Conservation (phyloP, 2,888 invertebrate genomes). For the Philopedon plagiatum region DNA sequence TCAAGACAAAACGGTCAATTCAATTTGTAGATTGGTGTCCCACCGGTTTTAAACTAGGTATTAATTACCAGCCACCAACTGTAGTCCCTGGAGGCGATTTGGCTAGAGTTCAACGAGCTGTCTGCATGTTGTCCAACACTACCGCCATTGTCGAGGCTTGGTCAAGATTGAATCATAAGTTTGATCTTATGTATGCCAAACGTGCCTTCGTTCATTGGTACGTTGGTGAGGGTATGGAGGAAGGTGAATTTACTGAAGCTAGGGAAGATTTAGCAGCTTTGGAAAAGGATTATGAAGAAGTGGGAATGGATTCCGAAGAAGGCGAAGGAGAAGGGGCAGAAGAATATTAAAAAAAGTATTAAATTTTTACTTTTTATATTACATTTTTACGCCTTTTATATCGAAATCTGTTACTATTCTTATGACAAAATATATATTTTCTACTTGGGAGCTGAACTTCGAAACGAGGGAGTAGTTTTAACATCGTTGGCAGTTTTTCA, state of each 20-base stretch:
- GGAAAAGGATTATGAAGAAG: slow-evolving; percentile 91
- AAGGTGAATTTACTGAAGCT: slow-evolving; percentile 89
- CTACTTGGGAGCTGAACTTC: too few species aligned
- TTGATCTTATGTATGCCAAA: slow-evolving; percentile 97
- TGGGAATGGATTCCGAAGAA: slow-evolving; percentile 88
- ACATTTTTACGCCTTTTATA: neutral
- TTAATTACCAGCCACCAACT: slow-evolving; percentile 95
- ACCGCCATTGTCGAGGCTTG: slow-evolving; percentile 97
- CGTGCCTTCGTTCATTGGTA: slow-evolving; percentile 98
- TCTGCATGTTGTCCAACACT: slow-evolving; percentile 99
- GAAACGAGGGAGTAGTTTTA: too few species aligned
- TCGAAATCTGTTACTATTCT: too few species aligned
- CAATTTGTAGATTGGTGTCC: slow-evolving; percentile 96
- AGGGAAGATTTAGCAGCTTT: slow-evolving; percentile 86
- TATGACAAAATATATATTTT: too few species aligned
- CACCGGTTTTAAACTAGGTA: slow-evolving; percentile 86
- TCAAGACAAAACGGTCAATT: slow-evolving; percentile 94
- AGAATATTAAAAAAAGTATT: slow-evolving; percentile 75
- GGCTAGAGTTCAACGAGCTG: slow-evolving; percentile 95
- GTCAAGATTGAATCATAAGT: slow-evolving; percentile 96
- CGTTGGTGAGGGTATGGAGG: slow-evolving; percentile 90
- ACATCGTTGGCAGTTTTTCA: too few species aligned
- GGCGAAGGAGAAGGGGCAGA: slow-evolving; percentile 86
- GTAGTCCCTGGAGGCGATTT: slow-evolving; percentile 95
- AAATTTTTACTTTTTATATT: neutral